These are phyloP conservation scores for Pandemis corylana DNA, from an alignment of 2,888 invertebrate genomes.

Conservation along the genomic window DNA sequence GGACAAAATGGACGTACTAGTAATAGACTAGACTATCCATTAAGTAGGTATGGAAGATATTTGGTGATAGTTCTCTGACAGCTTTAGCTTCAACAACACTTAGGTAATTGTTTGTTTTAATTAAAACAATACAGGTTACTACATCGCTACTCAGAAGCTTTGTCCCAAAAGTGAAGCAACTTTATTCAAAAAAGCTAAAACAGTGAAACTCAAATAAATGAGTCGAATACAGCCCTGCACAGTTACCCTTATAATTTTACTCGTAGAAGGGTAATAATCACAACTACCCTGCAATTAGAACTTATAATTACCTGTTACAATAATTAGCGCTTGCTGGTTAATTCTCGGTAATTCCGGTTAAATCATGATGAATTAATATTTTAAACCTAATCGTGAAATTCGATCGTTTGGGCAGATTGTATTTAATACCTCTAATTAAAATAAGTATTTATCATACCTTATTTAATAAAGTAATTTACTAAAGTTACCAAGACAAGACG, in stretches of 20 bases:
- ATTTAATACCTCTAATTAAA: background rate
- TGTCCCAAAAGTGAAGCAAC: background rate
- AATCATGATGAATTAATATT: constrained; percentile 3
- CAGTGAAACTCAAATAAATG: background rate
- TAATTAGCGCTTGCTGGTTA: background rate
- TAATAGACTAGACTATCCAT: too few relatives aligned
- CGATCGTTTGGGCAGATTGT: background rate
- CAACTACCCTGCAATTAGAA: background rate
- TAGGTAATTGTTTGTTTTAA: too few relatives aligned
- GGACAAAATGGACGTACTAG: too few relatives aligned
- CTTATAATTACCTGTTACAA: background rate
- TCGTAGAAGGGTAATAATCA: constrained; percentile 15
- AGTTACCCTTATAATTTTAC: background rate
- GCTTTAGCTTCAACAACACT: too few relatives aligned
- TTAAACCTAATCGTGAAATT: background rate
- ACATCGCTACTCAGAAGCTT: background rate
- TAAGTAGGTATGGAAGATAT: too few relatives aligned
- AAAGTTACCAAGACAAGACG: background rate
- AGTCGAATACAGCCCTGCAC: background rate
- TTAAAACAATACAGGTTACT: too few relatives aligned
- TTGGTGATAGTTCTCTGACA: too few relatives aligned
- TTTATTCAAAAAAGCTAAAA: background rate
- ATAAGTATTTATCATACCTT: background rate
- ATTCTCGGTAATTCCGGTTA: constrained; percentile 7
- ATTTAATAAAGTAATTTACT: background rate